Evolutionary conservation across 2,113 vertebrate species (phyloP).

Genomic region (Vulpes ferrilata): DNA sequence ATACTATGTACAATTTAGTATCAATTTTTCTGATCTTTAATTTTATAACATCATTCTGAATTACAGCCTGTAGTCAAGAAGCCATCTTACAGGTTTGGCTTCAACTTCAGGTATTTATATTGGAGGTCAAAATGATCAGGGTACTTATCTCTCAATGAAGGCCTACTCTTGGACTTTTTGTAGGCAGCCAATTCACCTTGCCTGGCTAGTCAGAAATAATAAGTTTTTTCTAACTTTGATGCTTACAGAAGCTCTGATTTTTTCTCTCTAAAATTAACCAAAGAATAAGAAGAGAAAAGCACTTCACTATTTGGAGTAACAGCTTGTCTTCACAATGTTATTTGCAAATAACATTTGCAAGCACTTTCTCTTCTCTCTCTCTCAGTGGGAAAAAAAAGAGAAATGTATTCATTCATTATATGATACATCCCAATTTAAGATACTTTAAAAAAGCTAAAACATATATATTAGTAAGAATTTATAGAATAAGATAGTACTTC

Average conservation of each 20-base stretch:
- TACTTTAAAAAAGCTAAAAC: background rate
- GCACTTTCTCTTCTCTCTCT: background rate
- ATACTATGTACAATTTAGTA: background rate
- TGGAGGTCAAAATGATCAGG: background rate
- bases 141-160: background rate
- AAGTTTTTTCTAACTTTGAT: background rate
- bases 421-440: background rate
- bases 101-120: background rate
- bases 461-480: background rate
- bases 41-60: background rate
- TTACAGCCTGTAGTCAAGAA: conserved; percentile 24
- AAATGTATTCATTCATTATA: background rate
- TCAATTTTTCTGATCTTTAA: conserved; percentile 39
- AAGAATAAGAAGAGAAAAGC: background rate
- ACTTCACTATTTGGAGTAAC: background rate
- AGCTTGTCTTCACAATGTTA: background rate
- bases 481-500: conserved; percentile 17
- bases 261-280: background rate
- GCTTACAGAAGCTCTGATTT: background rate
- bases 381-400: background rate
- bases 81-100: background rate
- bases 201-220: background rate
- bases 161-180: conserved; percentile 24
- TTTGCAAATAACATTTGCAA: conserved; percentile 28
- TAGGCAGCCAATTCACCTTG: conserved; percentile 8